These are phyloP conservation scores for Aleiodes leptofemur DNA, from an alignment of 2,888 invertebrate species.

Conservation along the genomic window DNA sequence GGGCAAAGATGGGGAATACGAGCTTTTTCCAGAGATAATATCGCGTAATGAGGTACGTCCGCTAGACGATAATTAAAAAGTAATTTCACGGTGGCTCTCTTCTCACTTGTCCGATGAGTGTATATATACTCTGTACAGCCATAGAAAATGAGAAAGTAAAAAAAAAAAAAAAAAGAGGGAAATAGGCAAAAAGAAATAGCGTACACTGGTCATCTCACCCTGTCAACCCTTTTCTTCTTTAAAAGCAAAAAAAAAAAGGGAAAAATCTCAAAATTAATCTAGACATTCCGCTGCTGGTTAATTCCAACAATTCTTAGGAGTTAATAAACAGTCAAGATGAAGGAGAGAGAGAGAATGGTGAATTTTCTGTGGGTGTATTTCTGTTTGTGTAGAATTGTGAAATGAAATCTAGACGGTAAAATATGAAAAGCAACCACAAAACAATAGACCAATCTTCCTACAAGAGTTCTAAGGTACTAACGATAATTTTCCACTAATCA, in stretches of 20 bases:
- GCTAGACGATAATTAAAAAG: slow-evolving; percentile 69
- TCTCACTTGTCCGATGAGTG: slow-evolving; percentile 56
- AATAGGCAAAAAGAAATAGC: slow-evolving; percentile 27
- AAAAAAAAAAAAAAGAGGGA: background rate
- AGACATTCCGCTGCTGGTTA: slow-evolving; percentile 15
- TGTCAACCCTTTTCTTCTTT: slow-evolving; percentile 7
- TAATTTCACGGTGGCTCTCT: slow-evolving; percentile 64
- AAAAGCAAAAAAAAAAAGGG: background rate
- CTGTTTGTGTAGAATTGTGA: slow-evolving; percentile 19
- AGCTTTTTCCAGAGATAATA: slow-evolving; percentile 56
- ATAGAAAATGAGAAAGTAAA: slow-evolving; percentile 12
- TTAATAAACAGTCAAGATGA: slow-evolving; percentile 16
- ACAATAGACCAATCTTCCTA: slow-evolving; percentile 50
- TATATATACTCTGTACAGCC: slow-evolving; percentile 41
- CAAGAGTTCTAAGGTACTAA: slow-evolving; percentile 54
- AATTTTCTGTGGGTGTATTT: slow-evolving; percentile 16
- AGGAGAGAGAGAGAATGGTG: background rate
- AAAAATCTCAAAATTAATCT: slow-evolving; percentile 32
- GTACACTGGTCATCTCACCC: slow-evolving; percentile 17
- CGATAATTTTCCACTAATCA: slow-evolving; percentile 69
- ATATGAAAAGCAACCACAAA: slow-evolving; percentile 62
- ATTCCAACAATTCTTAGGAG: slow-evolving; percentile 30
- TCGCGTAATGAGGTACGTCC: slow-evolving; percentile 68
- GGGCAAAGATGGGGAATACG: slow-evolving; percentile 45
- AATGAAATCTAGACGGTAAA: slow-evolving; percentile 64